Conservation (phyloP, 2,888 invertebrate genomes). For the Lepeophtheirus nordmannii region DNA sequence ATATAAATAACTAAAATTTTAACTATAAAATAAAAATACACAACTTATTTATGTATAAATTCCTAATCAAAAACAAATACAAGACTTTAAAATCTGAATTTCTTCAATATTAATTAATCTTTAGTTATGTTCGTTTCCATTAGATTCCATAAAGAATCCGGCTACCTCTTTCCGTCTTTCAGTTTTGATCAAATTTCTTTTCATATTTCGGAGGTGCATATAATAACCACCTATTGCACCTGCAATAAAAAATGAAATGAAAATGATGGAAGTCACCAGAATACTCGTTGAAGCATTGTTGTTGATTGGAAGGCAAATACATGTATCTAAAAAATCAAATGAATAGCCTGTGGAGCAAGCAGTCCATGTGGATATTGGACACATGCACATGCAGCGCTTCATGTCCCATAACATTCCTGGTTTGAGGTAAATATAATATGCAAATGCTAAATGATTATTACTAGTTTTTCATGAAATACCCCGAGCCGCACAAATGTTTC, state of each 20-base stretch:
- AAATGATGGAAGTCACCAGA: neutral
- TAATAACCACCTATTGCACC: neutral
- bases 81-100: no score
- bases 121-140: no score
- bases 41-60: no score
- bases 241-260: neutral
- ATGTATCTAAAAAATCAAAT: conserved; percentile 6
- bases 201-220: neutral
- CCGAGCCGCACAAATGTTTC: neutral
- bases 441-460: no score
- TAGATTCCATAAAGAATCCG: neutral
- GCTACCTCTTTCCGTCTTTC: neutral
- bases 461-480: neutral
- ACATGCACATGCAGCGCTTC: conserved; percentile 11
- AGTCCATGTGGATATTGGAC: conserved; percentile 9
- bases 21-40: no score
- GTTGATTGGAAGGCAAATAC: neutral
- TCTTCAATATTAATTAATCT: no score
- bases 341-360: conserved; percentile 7
- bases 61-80: no score
- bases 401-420: conserved; percentile 7
- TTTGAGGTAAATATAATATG: neutral
- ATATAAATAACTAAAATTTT: no score
- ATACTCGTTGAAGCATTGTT: conserved; percentile 1
- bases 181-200: neutral